phyloP scores from a whole-genome alignment of 1,140 invertebrate species.

The Heliconius congener region DNA sequence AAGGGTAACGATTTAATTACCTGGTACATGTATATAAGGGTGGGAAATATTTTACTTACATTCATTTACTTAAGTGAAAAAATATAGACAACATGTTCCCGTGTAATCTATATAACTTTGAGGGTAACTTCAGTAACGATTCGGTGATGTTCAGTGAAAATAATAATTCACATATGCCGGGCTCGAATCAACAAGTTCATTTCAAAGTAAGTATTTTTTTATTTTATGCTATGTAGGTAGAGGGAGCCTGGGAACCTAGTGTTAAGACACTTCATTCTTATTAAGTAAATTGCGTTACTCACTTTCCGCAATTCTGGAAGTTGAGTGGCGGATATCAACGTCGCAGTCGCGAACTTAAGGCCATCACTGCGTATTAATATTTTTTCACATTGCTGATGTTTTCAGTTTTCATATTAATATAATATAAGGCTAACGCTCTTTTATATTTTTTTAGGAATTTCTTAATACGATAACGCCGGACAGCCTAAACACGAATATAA shows the following conservation, averaged over 20 bases:
- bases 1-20: constrained; percentile 6
- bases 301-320: too few relatives aligned
- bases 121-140: not conserved
- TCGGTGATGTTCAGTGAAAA: not conserved
- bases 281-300: too few relatives aligned
- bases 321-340: too few relatives aligned
- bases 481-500: not conserved
- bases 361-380: too few relatives aligned
- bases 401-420: not conserved
- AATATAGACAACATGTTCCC: not conserved
- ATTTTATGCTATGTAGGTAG: too few relatives aligned
- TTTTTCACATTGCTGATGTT: not conserved
- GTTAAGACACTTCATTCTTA: too few relatives aligned
- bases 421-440: not conserved
- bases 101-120: not conserved
- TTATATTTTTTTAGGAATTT: not conserved
- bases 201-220: not conserved
- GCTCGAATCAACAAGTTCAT: not conserved
- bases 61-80: not conserved
- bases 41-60: not conserved
- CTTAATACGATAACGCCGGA: not conserved
- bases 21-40: constrained; percentile 9
- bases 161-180: not conserved
- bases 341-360: too few relatives aligned
- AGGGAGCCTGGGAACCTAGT: too few relatives aligned